Conservation (phyloP, 2,113 vertebrate species). For the Gobio gobio region DNA sequence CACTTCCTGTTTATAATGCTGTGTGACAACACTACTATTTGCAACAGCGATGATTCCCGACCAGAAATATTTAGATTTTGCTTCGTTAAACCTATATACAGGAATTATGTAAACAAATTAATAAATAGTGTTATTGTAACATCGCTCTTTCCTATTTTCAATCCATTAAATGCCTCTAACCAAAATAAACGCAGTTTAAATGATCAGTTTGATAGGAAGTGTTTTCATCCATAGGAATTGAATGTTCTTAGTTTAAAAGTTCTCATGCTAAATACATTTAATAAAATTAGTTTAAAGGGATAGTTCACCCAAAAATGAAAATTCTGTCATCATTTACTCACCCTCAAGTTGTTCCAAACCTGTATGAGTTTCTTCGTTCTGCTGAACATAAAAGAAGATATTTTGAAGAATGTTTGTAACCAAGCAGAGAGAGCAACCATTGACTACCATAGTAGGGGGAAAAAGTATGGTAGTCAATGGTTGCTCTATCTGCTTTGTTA, state of each 20-base stretch:
- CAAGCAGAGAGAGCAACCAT: too few species aligned
- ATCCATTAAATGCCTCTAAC: neutral
- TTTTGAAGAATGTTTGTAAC: too few species aligned
- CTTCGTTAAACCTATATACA: neutral
- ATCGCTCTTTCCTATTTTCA: neutral
- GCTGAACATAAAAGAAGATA: too few species aligned
- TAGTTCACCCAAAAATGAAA: too few species aligned
- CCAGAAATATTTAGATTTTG: neutral
- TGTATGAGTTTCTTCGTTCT: too few species aligned
- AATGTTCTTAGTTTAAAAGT: neutral
- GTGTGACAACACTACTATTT: neutral
- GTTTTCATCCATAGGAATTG: neutral
- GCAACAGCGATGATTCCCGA: neutral
- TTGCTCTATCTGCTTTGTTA: too few species aligned
- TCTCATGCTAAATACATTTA: neutral
- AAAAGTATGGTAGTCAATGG: too few species aligned
- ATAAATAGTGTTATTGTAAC: too few species aligned
- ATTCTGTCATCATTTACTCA: too few species aligned
- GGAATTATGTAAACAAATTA: too few species aligned
- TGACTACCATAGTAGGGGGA: too few species aligned
- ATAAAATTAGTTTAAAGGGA: neutral
- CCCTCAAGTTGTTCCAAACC: too few species aligned
- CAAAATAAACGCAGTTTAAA: neutral
- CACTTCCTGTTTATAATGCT: slow-evolving; percentile 19
- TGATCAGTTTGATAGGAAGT: neutral